Evolutionary conservation across 2,797 vertebrate species (phyloP).

Genomic region (Peromyscus nudipes): DNA sequence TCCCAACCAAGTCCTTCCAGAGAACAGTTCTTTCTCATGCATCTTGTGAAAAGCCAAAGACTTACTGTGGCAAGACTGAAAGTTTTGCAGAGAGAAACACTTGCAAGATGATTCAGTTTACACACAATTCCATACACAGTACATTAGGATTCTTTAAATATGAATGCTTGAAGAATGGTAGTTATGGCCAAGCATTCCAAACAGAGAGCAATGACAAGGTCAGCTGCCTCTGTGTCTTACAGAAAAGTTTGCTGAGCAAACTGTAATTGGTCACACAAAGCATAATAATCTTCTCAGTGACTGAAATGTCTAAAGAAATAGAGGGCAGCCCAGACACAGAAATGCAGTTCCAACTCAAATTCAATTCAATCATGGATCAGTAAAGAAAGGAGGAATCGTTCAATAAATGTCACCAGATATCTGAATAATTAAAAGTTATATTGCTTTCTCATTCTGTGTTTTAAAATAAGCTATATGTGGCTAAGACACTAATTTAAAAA

Average conservation of each 20-base stretch:
- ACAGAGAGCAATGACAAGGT: background rate
- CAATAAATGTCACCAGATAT: background rate
- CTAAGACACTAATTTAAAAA: conserved; percentile 9
- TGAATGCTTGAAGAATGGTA: conserved; percentile 28
- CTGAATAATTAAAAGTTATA: background rate
- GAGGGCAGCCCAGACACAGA: background rate
- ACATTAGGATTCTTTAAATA: conserved; percentile 11
- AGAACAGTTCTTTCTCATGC: background rate
- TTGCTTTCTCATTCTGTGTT: background rate
- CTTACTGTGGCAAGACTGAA: background rate
- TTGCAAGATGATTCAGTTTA: conserved; percentile 31
- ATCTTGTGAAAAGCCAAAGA: background rate
- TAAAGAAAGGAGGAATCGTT: background rate
- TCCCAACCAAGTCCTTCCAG: background rate
- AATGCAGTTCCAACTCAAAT: background rate
- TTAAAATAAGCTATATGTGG: conserved; percentile 25
- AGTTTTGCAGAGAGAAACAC: background rate
- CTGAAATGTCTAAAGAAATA: background rate
- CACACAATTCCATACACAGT: background rate
- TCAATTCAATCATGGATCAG: background rate
- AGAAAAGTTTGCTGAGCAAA: background rate
- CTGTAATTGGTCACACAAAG: background rate
- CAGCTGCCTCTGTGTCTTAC: background rate
- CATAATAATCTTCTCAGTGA: background rate
- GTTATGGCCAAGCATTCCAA: background rate